Evolutionary conservation across 2,888 invertebrate species (phyloP), one percentile per base, ranked within the genome.

Genomic region (Amphiduros pacificus): DNA sequence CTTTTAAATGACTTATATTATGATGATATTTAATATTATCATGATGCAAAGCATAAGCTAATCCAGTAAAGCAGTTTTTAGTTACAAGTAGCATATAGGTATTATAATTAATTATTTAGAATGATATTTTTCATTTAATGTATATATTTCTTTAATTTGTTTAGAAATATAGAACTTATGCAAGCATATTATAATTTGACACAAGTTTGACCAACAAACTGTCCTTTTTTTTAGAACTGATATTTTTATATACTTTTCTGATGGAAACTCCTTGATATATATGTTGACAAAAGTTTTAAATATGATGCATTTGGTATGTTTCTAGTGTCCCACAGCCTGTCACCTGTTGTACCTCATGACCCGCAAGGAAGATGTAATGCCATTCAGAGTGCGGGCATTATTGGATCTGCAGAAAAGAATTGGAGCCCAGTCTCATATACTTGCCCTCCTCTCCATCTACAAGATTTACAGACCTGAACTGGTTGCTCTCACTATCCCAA

Each of bases 291-390:
- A n/a, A 49, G 6, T 9, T 14, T 9, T 11, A 17, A 49, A 49
- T 14, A n/a, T 9, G n/a, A 36, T 36, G 9, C 11, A 9, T 36
- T 9, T 36, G 17, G 11, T 49, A 27, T 44, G 17, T 51, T 68
- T 67, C n/a, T 69, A 79, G 79, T 69, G 76, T 64, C 77, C 77
- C 0, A 69, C 75, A 65, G 70, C 77, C 0, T 78, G 78, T 64
- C 77, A 78, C 54, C 66, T 79, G 54, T 71, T 79, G 48, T 77
- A 76, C 64, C 70, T 75, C 49, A 63, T 79, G 49, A 79, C 79
- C 17, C 68, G 75, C 55, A 76, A 72, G 61, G 73, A 76, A 62
- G 77, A 78, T 65, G 76, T 78, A 0, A 64, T 62, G 26, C 52
- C 75, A 61, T 75, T 71, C 60, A 50, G 77, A 31, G 75, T 79